Evolutionary conservation across 2,888 invertebrate genomes (phyloP), one percentile per base, ranked within the genome.

Genomic region (Diarsia dahlii): DNA sequence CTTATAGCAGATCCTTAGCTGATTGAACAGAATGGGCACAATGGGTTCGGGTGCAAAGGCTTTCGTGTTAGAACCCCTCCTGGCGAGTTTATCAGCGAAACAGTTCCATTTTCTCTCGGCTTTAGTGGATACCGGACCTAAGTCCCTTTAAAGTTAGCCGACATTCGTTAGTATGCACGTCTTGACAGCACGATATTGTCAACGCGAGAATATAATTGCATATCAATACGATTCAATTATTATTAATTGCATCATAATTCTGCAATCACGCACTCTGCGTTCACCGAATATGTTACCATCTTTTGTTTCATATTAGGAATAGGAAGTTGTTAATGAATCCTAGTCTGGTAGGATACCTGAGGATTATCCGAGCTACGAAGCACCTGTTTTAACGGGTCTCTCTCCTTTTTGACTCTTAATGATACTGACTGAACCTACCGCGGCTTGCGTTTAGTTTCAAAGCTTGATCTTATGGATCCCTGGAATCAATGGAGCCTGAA

Each of bases 171-270:
- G 23, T 62, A 62, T 70, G 65, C 71, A 46, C n/a, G 56, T 63
- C 71, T 62, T 28, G 52, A 15, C 56, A 39, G 45, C 45, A 62
- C 45, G 48, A 76, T 52, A 62, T 69, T 56, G 54, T 62, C 20
- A 56, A 34, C 82, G 50, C 70, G 71, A 56, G 58, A 66, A 82
- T 60, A 45, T 78, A 83, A 79, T 71, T 83, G 79, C 68, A 78
- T 65, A 28, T 68, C 83, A 60, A 83, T 74, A 52, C 15, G 80
- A 84, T 66, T 79, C 58, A 12, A 80, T 84, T 76, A 74, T 68
- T 76, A 74, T 69, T 72, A 69, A 83, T 84, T 74, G 67, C 73
- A 76, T 74, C 54, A 65, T 80, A 65, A 65, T 76, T 62, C 71
- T 74, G 65, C 62, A 60, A 71, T 65, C 81, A 65, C 71, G 63